Evolutionary conservation across 2,888 invertebrate species (phyloP), one percentile per base, ranked within the genome.

Genomic region (Erebia palarica): DNA sequence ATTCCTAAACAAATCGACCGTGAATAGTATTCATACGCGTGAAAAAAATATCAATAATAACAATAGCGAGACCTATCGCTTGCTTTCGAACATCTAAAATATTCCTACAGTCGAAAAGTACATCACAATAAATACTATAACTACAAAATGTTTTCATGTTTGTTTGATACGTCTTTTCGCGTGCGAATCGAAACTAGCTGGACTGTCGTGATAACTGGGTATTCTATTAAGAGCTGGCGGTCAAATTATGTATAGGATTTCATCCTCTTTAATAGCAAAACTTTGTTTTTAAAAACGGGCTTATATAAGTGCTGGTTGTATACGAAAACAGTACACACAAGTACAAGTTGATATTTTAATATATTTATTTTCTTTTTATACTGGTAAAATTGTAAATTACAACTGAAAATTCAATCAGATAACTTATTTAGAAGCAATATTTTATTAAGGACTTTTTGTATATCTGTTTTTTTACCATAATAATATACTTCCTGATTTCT

Each of bases 101-200:
- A 71, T 71, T 69, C 47, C 66, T 71, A 67, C 44, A 67, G 71
- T 86, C 84, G 84, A 85, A 85, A 86, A 86, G 83, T 87, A 89
- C 87, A 90, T 89, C 88, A 90, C 90, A 91, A 90, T 90, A 91
- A 91, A 91, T 90, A 91, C 84, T 91, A 90, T 85, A 79, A 79
- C 89, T 90, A 90, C 85, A 77, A 64, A 66, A 59, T 53, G 18
- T 65, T 63, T 59, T 11, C n/a, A 18, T 57, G 60, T 65, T 49
- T 47, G 67, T 59, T 59, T 67, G 44, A 57, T 16, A 42, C 18
- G 70, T 36, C 70, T 21, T 10, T 11, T 16, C 81, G 71, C 68
- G 44, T 61, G 53, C 59, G 51, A 65, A 44, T 49, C 16, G 59
- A 49, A 55, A 65, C 65, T 65, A 72, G 70, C 63, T 70, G 69